Conservation (phyloP, 2,113 vertebrate species). For the Calidris pugnax region DNA sequence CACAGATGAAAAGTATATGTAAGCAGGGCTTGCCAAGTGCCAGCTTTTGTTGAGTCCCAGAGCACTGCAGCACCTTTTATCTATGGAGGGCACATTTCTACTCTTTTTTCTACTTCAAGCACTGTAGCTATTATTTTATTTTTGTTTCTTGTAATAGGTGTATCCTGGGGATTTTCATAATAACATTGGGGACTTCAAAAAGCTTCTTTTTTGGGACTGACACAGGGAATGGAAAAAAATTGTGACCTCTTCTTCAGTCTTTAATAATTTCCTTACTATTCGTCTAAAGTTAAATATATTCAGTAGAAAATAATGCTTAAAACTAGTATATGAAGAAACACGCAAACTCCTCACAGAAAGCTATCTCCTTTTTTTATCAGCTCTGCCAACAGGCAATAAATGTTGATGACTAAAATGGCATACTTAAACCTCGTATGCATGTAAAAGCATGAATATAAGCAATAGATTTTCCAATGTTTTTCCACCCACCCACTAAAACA, state of each 20-base stretch:
- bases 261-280: neutral
- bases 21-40: neutral
- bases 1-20: neutral
- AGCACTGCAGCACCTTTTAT: neutral
- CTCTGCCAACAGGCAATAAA: neutral
- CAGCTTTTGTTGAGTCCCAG: neutral
- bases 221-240: neutral
- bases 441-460: neutral
- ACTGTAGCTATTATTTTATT: neutral
- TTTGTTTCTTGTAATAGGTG: neutral
- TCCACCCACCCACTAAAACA: neutral
- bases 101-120: neutral
- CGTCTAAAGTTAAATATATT: neutral
- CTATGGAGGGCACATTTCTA: neutral
- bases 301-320: neutral
- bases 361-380: neutral
- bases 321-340: neutral
- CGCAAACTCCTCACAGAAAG: neutral
- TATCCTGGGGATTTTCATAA: neutral
- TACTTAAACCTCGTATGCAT: neutral
- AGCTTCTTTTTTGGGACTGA: neutral
- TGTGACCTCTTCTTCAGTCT: neutral
- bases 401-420: neutral
- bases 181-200: neutral
- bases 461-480: neutral